These are phyloP conservation scores for Cyanocitta stelleri DNA, from an alignment of 2,113 vertebrate genomes.

Conservation along the genomic window DNA sequence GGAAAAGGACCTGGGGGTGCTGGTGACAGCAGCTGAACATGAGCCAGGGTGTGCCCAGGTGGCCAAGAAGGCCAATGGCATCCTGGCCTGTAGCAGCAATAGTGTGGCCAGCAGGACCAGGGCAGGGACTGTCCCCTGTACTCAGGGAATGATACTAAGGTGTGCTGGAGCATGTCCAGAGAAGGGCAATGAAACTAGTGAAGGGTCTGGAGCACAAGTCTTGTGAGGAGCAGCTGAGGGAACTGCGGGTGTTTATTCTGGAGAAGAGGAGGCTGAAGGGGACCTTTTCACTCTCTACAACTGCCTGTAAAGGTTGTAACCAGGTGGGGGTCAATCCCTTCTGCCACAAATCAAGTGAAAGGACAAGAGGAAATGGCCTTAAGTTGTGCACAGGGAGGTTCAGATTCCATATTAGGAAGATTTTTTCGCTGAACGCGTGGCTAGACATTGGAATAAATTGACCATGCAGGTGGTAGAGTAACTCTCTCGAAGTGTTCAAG, in stretches of 20 bases:
- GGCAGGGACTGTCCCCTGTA: not conserved
- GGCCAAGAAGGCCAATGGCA: not conserved
- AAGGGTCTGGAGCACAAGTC: not conserved
- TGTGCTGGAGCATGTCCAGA: not conserved
- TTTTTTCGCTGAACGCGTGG: not conserved
- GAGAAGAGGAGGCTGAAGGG: not conserved
- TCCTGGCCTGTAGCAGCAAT: not conserved
- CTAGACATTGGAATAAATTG: not conserved
- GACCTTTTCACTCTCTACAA: not conserved
- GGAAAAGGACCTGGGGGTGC: not conserved
- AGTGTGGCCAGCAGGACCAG: not conserved
- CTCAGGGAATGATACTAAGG: not conserved
- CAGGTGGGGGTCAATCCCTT: not conserved
- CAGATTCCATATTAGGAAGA: not conserved
- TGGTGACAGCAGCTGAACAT: not conserved
- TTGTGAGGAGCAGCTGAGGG: not conserved
- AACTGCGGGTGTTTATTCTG: not conserved
- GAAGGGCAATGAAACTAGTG: not conserved
- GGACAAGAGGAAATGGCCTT: not conserved
- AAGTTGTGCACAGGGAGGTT: not conserved
- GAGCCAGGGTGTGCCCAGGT: not conserved
- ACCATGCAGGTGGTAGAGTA: not conserved
- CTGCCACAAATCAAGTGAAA: fast-evolving
- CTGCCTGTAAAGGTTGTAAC: not conserved
- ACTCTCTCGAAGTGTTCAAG: not conserved